Evolutionary conservation across 2,888 invertebrate genomes (phyloP), one percentile per base, ranked within the genome.

Genomic region (Eumacrocentrus americanus): DNA sequence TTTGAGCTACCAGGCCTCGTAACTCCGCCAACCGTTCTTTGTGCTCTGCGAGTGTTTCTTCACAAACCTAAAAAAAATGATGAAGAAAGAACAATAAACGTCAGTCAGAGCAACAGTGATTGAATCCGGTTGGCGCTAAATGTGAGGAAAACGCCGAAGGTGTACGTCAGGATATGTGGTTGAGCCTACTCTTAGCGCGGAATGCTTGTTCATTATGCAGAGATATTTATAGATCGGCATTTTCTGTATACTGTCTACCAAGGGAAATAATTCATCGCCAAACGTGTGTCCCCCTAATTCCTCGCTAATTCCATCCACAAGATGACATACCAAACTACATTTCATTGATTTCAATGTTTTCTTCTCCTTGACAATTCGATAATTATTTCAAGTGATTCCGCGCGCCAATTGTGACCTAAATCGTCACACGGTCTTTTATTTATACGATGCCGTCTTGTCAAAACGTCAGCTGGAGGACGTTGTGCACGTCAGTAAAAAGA

Each of bases 1-100:
- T 92, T 68, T 89, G 88, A 0, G 90, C 87, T 1, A 92, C 92
- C 60, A 93, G 84, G 12, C 88, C 87, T 2, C 89, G 88, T 20
- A 93, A 83, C 74, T 92, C 90, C 40, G 84, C 83, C 52, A 89
- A 79, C 47, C 87, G 84, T 20, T 88, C 87, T 62, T 89, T 88
- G 68, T 92, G 88, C 23, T 86, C 85, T 65, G 88, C 88, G 77
- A 92, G 85, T 63, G 86, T 86, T 76, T 91, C 90, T 75, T 91
- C 87, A 76, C 91, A 91, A 80, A 89, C 88, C 92, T 92, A 81
- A 11, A 46, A 12, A 40, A 12, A 38, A 20, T 14, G 37, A 35
- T 3, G n/a, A 29, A 34, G n/a, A n/a, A 12, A 11, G n/a, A 37
- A n/a, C 25, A n/a, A n/a, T n/a, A 37, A 22, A 51, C 29, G 16